These are phyloP conservation scores for Cephalopachus bancanus DNA, from an alignment of 2,797 vertebrate genomes.

Conservation along the genomic window DNA sequence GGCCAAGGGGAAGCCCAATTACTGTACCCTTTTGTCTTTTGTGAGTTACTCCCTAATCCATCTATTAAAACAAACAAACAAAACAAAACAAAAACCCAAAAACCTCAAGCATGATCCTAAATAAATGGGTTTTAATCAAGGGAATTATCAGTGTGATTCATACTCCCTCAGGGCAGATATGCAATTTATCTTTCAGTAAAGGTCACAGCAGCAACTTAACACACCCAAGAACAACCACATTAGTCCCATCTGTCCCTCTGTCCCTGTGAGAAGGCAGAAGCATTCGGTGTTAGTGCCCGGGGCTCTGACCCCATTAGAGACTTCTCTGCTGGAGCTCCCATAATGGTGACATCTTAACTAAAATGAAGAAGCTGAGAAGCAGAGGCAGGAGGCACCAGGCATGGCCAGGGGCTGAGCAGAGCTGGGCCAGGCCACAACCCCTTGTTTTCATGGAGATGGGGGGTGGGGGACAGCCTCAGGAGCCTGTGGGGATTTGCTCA, in stretches of 20 bases:
- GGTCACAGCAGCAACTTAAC: constrained; percentile 18
- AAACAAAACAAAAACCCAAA: not conserved
- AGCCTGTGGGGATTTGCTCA: not conserved
- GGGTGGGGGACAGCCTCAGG: not conserved
- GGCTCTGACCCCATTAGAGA: constrained; percentile 71
- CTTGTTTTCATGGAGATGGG: not conserved
- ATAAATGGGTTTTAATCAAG: constrained; percentile 76
- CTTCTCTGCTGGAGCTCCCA: not conserved
- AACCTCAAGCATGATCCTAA: constrained; percentile 60
- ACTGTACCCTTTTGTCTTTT: constrained; percentile 30
- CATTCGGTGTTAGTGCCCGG: not conserved
- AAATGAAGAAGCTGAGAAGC: not conserved
- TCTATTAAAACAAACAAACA: constrained; percentile 34
- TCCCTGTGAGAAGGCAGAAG: constrained; percentile 28
- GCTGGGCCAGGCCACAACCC: not conserved
- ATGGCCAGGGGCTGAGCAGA: not conserved
- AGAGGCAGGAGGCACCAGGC: not conserved
- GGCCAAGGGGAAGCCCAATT: constrained; percentile 41
- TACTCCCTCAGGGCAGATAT: constrained; percentile 67
- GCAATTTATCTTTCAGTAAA: constrained; percentile 79
- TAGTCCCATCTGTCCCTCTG: constrained; percentile 61
- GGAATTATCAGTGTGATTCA: constrained; percentile 67
- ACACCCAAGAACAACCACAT: constrained; percentile 61
- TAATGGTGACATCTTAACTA: constrained; percentile 62
- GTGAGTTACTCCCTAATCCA: constrained; percentile 64